Conservation (phyloP, 2,113 vertebrate genomes). For the Callopanchax toddi region DNA sequence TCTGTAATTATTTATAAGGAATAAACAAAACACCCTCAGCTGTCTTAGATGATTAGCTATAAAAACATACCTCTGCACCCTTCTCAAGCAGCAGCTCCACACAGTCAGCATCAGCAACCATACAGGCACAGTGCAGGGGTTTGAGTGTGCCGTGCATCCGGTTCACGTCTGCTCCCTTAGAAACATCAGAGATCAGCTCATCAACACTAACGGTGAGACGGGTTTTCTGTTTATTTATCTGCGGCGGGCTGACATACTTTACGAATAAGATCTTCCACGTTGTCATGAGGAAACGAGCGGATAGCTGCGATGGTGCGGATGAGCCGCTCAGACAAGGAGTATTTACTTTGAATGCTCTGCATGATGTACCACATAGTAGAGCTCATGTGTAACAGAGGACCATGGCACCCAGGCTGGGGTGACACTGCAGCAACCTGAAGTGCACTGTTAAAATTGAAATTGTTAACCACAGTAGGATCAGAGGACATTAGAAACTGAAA, state of each 20-base stretch:
- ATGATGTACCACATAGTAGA: constrained; percentile 91
- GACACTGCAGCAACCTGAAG: constrained; percentile 52
- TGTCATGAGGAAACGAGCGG: constrained; percentile 94
- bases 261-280: constrained; percentile 94
- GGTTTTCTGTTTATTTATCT: not conserved
- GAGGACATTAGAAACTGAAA: not conserved
- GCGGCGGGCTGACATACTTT: constrained; percentile 79
- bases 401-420: constrained; percentile 80
- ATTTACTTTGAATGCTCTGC: constrained; percentile 97
- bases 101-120: constrained; percentile 95
- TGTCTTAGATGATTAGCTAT: not conserved
- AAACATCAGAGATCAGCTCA: not conserved
- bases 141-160: constrained; percentile 94
- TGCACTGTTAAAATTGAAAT: constrained; percentile 17
- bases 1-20: no score
- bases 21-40: not conserved
- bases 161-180: constrained; percentile 94
- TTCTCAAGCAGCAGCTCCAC: constrained; percentile 95
- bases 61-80: constrained; percentile 87
- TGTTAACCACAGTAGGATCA: constrained; percentile 1
- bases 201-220: not conserved
- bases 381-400: constrained; percentile 81
- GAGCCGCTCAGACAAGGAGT: constrained; percentile 93
- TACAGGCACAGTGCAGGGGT: constrained; percentile 96
- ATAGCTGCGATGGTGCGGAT: constrained; percentile 97